Conservation (phyloP, 2,113 vertebrate species). For the Aix galericulata region DNA sequence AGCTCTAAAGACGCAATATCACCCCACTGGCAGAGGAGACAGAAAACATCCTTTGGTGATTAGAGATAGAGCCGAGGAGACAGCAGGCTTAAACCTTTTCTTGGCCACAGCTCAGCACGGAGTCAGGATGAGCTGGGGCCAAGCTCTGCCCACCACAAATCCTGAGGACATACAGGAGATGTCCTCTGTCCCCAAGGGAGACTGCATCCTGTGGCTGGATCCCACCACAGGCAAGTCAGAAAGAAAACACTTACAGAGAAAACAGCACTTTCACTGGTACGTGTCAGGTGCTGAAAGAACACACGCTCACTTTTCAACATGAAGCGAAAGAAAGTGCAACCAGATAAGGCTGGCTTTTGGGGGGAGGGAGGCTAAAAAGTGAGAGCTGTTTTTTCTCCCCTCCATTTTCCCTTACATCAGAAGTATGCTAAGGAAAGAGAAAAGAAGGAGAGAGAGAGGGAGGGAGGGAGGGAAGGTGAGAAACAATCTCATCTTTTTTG, state of each 20-base stretch:
- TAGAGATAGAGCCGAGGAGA: not conserved
- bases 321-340: not conserved
- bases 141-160: fast-evolving
- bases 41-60: not conserved
- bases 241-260: not conserved
- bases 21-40: not conserved
- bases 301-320: not conserved
- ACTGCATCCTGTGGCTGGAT: not conserved
- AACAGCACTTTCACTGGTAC: not conserved
- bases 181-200: not conserved
- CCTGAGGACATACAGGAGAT: not conserved
- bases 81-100: not conserved
- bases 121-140: not conserved
- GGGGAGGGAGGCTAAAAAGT: not conserved
- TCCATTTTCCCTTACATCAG: not conserved
- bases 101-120: not conserved
- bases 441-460: fast-evolving
- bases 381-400: not conserved
- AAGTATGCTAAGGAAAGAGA: not conserved
- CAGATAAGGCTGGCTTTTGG: not conserved
- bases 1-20: not conserved
- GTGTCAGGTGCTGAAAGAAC: not conserved
- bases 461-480: not conserved
- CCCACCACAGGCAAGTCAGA: fast-evolving
- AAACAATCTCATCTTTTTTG: not conserved